These are phyloP conservation scores for Siniperca undulata DNA, from an alignment of 2,797 vertebrate genomes.

Conservation along the genomic window DNA sequence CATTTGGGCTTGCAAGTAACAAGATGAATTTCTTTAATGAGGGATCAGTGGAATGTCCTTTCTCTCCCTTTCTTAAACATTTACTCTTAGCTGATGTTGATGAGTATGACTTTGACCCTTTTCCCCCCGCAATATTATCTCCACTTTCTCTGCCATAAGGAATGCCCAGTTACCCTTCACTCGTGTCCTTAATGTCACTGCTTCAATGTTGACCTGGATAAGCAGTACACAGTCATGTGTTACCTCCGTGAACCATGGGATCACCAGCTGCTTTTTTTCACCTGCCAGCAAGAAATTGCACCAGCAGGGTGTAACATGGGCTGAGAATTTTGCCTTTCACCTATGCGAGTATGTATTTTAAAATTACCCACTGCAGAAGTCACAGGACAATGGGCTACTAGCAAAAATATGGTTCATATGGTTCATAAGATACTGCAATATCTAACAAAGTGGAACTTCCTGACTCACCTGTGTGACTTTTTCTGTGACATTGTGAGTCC, in stretches of 20 bases:
- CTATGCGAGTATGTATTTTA: neutral
- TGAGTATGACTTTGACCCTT: neutral
- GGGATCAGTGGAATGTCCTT: slow-evolving; percentile 15
- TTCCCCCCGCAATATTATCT: neutral
- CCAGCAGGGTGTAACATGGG: neutral
- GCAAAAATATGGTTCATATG: neutral
- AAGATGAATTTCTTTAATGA: slow-evolving; percentile 4
- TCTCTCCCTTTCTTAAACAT: slow-evolving; percentile 1
- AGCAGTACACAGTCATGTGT: neutral
- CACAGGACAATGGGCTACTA: neutral
- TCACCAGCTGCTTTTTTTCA: slow-evolving; percentile 24
- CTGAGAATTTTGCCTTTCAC: neutral
- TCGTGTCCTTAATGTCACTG: slow-evolving; percentile 18
- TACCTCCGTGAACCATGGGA: slow-evolving; percentile 8
- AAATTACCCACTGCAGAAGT: neutral
- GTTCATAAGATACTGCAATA: neutral
- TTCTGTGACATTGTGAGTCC: slow-evolving; percentile 98
- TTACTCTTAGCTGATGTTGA: slow-evolving; percentile 13
- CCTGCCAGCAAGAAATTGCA: slow-evolving; percentile 19
- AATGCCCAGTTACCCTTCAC: slow-evolving; percentile 16
- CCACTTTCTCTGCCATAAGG: slow-evolving; percentile 4
- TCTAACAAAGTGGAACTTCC: neutral
- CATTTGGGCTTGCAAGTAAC: slow-evolving; percentile 3
- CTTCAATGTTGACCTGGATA: neutral
- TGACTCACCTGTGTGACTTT: slow-evolving; percentile 97